Evolutionary conservation across 1,140 invertebrate species (phyloP).

Genomic region (Aradophagus sp.): DNA sequence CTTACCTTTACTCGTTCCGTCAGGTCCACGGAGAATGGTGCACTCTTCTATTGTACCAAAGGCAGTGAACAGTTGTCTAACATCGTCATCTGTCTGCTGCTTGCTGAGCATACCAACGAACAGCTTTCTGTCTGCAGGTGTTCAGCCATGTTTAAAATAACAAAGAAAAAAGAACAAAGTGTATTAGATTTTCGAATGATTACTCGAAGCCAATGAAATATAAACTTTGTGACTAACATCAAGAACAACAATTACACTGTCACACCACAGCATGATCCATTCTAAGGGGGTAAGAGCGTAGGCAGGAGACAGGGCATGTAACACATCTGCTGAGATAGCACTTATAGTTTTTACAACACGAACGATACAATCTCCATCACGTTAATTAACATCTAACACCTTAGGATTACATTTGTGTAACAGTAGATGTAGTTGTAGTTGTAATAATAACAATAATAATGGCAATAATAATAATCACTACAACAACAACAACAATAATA

Average conservation of each 20-base stretch:
- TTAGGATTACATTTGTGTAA: conserved; percentile 61
- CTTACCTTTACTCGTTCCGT: conserved; percentile 97
- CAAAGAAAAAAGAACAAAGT: conserved; percentile 60
- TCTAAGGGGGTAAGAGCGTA: conserved; percentile 68
- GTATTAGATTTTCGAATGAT: conserved; percentile 59
- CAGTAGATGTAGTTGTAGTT: too few species aligned
- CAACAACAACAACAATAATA: too few species aligned
- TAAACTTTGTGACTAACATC: conserved; percentile 73
- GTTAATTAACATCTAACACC: conserved; percentile 67
- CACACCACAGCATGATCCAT: conserved; percentile 74
- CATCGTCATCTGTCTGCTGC: conserved; percentile 99
- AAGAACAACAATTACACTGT: conserved; percentile 75
- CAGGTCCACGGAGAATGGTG: conserved; percentile 96
- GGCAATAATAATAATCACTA: conserved; percentile 19
- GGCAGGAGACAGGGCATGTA: conserved; percentile 57
- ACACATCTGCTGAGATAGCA: conserved; percentile 56
- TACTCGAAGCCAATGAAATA: conserved; percentile 61
- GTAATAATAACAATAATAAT: conserved; percentile 55
- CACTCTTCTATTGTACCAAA: conserved; percentile 99
- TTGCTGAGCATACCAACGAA: conserved; percentile 99
- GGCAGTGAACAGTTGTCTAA: conserved; percentile 95
- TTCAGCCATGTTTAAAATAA: conserved; percentile 63
- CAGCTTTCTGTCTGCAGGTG: conserved; percentile 92
- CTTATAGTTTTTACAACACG: conserved; percentile 56
- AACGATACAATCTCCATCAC: conserved; percentile 60